Evolutionary conservation across 2,797 vertebrate species (phyloP).

Genomic region (Vultur gryphus): DNA sequence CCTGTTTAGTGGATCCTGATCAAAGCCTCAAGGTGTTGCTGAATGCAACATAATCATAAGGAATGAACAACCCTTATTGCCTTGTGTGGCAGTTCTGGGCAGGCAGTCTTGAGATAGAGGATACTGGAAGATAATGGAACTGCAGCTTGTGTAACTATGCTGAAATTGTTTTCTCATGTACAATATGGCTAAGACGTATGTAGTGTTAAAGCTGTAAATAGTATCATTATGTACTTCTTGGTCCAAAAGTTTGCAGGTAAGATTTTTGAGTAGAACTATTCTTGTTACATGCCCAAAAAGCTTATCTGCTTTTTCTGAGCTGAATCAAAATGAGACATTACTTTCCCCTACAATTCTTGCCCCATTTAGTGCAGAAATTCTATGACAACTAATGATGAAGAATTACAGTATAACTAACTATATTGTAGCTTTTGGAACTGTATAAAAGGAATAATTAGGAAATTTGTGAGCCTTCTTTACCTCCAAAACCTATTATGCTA

Average conservation of each 20-base stretch:
- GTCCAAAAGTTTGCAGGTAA: not conserved
- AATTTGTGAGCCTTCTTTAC: not conserved
- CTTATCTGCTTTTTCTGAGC: not conserved
- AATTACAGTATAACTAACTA: not conserved
- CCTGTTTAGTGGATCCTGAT: not conserved
- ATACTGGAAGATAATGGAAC: not conserved
- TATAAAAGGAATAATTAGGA: not conserved
- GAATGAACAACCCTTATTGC: not conserved
- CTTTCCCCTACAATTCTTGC: not conserved
- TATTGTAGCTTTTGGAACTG: not conserved
- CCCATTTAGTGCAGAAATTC: not conserved
- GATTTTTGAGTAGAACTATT: not conserved
- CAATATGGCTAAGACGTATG: not conserved
- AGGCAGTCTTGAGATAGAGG: not conserved
- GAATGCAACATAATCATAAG: not conserved
- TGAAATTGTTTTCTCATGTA: not conserved
- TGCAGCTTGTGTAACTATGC: not conserved
- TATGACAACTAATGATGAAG: not conserved
- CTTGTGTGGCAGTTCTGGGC: not conserved
- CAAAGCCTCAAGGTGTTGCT: not conserved
- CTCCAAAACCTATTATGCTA: not conserved
- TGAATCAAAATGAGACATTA: not conserved
- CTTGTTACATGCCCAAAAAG: not conserved
- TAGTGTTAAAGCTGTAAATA: not conserved
- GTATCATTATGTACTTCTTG: not conserved